Evolutionary conservation across 2,888 invertebrate genomes (phyloP).

Genomic region (Mythimna impura): DNA sequence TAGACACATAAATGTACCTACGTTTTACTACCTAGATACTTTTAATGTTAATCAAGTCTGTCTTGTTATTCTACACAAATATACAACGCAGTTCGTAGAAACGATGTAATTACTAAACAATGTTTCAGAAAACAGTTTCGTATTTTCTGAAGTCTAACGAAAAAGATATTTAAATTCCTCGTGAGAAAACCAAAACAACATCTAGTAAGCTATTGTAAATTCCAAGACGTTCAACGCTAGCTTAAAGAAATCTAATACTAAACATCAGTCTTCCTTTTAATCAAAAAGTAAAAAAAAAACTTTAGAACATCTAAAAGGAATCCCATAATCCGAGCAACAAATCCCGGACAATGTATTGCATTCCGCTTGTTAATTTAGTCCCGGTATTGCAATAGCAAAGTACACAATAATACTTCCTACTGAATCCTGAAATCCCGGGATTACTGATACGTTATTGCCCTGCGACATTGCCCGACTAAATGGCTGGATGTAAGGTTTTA

Average conservation of each 20-base stretch:
- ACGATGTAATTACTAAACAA: not conserved
- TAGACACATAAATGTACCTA: not conserved
- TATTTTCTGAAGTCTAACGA: not conserved
- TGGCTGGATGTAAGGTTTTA: conserved; percentile 73
- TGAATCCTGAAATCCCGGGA: conserved; percentile 76
- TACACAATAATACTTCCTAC: conserved; percentile 76
- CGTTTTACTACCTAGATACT: not conserved
- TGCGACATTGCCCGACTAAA: conserved; percentile 68
- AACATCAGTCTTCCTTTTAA: conserved; percentile 9
- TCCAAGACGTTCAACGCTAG: not conserved
- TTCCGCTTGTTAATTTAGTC: conserved; percentile 80
- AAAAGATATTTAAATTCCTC: not conserved
- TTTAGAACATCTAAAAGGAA: conserved; percentile 46
- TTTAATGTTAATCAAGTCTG: not conserved
- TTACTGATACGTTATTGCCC: conserved; percentile 83
- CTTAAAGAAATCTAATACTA: not conserved
- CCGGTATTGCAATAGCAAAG: conserved; percentile 73
- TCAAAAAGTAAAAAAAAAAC: conserved; percentile 17
- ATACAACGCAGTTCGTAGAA: conserved; percentile 12
- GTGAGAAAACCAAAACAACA: not conserved
- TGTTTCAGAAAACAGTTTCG: not conserved
- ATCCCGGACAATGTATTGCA: conserved; percentile 80
- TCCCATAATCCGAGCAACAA: conserved; percentile 69
- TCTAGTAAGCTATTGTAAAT: not conserved
- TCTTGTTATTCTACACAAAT: not conserved